phyloP scores from a whole-genome alignment of 2,888 invertebrate genomes.

The Tortrix viridana region DNA sequence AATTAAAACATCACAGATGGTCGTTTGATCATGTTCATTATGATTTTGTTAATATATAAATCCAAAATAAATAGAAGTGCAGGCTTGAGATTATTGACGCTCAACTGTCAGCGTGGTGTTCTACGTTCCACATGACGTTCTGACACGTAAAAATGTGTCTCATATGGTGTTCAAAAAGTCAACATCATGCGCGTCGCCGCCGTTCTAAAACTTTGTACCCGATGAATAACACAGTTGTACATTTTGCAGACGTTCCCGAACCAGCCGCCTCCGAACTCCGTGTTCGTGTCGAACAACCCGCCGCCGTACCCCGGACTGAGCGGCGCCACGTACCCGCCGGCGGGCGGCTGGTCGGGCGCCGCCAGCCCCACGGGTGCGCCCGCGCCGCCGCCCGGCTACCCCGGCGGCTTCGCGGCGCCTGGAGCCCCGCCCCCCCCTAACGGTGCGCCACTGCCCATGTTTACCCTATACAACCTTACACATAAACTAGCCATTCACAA shows the following conservation, averaged over 20 bases:
- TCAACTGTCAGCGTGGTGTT: no score
- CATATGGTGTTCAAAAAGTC: no score
- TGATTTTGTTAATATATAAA: no score
- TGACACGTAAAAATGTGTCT: no score
- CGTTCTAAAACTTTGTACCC: no score
- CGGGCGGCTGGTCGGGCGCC: slow-evolving; percentile 60
- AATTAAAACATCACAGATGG: no score
- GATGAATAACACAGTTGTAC: neutral
- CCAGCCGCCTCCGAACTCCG: slow-evolving; percentile 90
- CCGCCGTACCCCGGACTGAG: slow-evolving; percentile 96
- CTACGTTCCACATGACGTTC: no score
- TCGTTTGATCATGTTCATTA: no score
- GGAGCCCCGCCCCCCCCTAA: slow-evolving; percentile 53
- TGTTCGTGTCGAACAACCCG: slow-evolving; percentile 95
- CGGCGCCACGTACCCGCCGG: slow-evolving; percentile 63
- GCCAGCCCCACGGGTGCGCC: slow-evolving; percentile 47
- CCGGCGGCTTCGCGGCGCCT: slow-evolving; percentile 46
- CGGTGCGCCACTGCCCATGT: slow-evolving; percentile 56
- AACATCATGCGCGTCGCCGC: no score
- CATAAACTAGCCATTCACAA: neutral
- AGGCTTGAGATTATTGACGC: no score
- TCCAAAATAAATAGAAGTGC: no score
- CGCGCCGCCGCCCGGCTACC: slow-evolving; percentile 45
- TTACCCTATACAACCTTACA: slow-evolving; percentile 30
- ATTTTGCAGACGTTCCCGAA: slow-evolving; percentile 84